Conservation (phyloP, 2,113 vertebrate genomes). For the Hydrolagus affinis region DNA sequence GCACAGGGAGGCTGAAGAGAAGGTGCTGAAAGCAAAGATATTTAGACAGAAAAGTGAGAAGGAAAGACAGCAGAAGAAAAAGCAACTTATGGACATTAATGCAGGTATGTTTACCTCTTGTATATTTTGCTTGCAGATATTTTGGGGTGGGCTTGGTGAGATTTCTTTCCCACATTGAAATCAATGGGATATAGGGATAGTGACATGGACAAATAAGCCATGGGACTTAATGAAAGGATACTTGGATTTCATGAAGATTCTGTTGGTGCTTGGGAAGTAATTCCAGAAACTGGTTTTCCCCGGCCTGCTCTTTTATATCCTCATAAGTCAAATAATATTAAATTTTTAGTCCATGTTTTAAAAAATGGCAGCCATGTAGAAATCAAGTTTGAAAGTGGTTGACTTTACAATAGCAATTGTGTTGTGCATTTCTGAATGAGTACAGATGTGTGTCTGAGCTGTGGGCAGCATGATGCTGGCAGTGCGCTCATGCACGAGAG, state of each 20-base stretch:
- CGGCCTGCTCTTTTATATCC: neutral
- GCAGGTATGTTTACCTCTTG: neutral
- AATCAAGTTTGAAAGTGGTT: neutral
- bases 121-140: neutral
- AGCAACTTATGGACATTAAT: neutral
- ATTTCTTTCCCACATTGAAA: neutral
- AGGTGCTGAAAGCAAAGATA: neutral
- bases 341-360: neutral
- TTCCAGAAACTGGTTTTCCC: neutral
- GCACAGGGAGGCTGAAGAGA: neutral
- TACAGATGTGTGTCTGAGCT: too few species aligned
- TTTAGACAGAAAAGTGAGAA: slow-evolving; percentile 18
- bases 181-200: too few species aligned
- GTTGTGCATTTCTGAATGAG: too few species aligned
- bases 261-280: neutral
- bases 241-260: too few species aligned
- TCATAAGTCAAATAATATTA: neutral
- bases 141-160: too few species aligned
- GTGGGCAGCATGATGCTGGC: too few species aligned
- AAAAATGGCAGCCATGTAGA: neutral
- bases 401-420: neutral
- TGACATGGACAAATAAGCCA: too few species aligned
- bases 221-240: too few species aligned
- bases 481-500: too few species aligned
- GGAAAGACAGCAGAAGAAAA: neutral